A percentile compares a stretch with the other conserved stretches of the same genome.
These are phyloP conservation scores for Gallinago jamesoni DNA, from an alignment of 2,113 vertebrate species.

Conservation along the genomic window DNA sequence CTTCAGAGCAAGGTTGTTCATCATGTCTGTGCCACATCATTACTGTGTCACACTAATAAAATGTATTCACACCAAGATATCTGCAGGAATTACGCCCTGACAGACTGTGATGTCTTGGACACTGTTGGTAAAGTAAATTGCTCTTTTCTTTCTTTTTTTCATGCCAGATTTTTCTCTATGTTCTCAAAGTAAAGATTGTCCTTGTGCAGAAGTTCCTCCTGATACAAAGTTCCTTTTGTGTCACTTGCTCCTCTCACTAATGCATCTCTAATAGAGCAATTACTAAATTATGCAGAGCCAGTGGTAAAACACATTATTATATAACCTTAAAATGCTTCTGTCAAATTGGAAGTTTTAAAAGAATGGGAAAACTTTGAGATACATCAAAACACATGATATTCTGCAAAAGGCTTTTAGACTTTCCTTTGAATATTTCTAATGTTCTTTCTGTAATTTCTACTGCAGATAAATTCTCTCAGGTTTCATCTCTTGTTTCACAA, in stretches of 20 bases:
- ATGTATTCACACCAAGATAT: not conserved
- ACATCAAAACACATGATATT: conserved; percentile 58
- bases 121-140: conserved; percentile 18
- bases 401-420: conserved; percentile 39
- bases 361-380: conserved; percentile 53
- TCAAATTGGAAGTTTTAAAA: conserved; percentile 50
- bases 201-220: conserved; percentile 49
- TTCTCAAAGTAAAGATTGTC: conserved; percentile 43
- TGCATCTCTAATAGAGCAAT: conserved; percentile 64
- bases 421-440: conserved; percentile 41
- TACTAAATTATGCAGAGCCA: conserved; percentile 54
- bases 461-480: conserved; percentile 43
- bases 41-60: not conserved
- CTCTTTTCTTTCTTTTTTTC: not conserved
- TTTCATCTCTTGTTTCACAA: conserved; percentile 52
- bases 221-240: conserved; percentile 47
- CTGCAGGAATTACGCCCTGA: not conserved
- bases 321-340: conserved; percentile 61
- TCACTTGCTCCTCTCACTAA: conserved; percentile 63
- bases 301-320: conserved; percentile 44
- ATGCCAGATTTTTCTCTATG: not conserved
- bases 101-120: not conserved
- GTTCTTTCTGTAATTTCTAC: conserved; percentile 51
- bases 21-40: not conserved
- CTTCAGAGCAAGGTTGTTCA: not conserved